Conservation (phyloP, 1,140 invertebrate genomes). For the Nixonia krombeini region DNA sequence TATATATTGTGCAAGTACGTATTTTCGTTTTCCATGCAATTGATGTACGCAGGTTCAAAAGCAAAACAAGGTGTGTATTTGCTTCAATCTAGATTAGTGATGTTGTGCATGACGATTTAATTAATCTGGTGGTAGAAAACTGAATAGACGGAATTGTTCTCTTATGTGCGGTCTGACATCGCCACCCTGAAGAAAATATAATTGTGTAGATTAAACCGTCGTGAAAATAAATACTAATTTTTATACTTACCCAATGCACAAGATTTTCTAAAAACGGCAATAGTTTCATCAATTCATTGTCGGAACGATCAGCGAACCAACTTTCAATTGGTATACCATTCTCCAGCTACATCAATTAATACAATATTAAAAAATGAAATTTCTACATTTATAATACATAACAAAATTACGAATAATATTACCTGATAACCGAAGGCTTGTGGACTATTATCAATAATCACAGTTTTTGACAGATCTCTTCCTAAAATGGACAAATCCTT, state of each 20-base stretch:
- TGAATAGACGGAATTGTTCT: slow-evolving; percentile 90
- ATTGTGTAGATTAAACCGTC: slow-evolving; percentile 1
- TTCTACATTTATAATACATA: no score
- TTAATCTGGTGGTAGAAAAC: slow-evolving; percentile 89
- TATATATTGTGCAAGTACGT: slow-evolving; percentile 39
- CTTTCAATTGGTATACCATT: slow-evolving; percentile 98
- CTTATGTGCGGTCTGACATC: slow-evolving; percentile 92
- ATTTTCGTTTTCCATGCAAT: slow-evolving; percentile 23
- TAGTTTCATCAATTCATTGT: slow-evolving; percentile 92
- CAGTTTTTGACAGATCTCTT: slow-evolving; percentile 91
- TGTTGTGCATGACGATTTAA: slow-evolving; percentile 34
- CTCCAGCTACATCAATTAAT: slow-evolving; percentile 78
- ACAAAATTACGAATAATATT: no score
- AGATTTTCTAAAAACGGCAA: slow-evolving; percentile 94
- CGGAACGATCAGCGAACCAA: slow-evolving; percentile 94
- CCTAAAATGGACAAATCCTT: slow-evolving; percentile 96
- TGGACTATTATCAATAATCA: slow-evolving; percentile 94
- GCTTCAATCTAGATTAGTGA: slow-evolving; percentile 22
- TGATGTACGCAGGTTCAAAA: slow-evolving; percentile 1
- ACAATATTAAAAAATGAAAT: not conserved
- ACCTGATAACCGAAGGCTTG: slow-evolving; percentile 94
- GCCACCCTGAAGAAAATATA: slow-evolving; percentile 80
- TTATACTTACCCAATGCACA: slow-evolving; percentile 78
- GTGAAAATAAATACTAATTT: slow-evolving; percentile 1
- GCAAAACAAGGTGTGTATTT: slow-evolving; percentile 35